A percentile compares a stretch with the other conserved stretches of the same genome.
These are phyloP conservation scores for Drosophila quinaria DNA, from an alignment of 2,888 invertebrate species.

Conservation along the genomic window DNA sequence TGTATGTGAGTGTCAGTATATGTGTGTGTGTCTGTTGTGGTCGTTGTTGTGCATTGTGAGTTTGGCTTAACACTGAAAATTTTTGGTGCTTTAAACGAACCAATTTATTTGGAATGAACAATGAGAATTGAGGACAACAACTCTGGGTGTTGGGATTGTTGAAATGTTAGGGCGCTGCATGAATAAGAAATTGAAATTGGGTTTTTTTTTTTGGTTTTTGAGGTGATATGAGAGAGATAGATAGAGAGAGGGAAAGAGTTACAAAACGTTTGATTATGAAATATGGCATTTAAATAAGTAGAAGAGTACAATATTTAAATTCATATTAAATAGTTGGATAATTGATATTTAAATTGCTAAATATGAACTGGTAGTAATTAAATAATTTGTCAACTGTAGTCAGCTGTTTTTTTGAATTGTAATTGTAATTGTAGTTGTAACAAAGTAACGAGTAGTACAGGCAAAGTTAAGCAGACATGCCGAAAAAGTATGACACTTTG, in stretches of 20 bases:
- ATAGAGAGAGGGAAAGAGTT: conserved; percentile 36
- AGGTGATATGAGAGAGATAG: conserved; percentile 50
- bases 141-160: conserved; percentile 47
- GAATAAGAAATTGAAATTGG: conserved; percentile 61
- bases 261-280: conserved; percentile 64
- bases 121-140: conserved; percentile 55
- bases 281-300: conserved; percentile 54
- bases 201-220: conserved; percentile 21
- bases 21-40: conserved; percentile 23
- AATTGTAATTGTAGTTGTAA: conserved; percentile 59
- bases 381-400: conserved; percentile 52
- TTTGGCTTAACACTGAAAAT: conserved; percentile 51
- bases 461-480: conserved; percentile 79
- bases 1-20: conserved; percentile 13
- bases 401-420: conserved; percentile 57
- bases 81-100: conserved; percentile 67
- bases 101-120: conserved; percentile 68
- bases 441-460: conserved; percentile 77
- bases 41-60: conserved; percentile 49
- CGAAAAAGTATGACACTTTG: conserved; percentile 73
- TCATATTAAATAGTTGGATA: conserved; percentile 70
- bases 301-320: conserved; percentile 69
- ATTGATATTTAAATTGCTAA: conserved; percentile 55
- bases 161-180: conserved; percentile 65
- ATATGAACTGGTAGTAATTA: conserved; percentile 50